These are phyloP conservation scores for Eospalax fontanierii DNA, from an alignment of 2,797 vertebrate genomes.

Conservation along the genomic window DNA sequence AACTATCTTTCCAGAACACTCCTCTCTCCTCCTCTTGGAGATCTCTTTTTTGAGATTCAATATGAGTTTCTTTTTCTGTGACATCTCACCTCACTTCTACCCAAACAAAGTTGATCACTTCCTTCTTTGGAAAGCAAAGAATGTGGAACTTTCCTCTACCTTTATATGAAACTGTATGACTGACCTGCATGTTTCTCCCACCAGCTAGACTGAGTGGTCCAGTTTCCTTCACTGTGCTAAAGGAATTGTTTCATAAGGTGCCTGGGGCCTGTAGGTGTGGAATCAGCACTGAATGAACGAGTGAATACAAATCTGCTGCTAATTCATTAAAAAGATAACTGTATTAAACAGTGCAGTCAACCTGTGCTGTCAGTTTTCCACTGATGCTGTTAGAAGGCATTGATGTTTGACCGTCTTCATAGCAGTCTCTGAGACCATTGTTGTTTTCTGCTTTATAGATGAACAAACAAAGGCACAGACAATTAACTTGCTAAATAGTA, in stretches of 20 bases:
- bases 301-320: not conserved
- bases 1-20: not conserved
- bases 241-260: not conserved
- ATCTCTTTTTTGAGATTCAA: not conserved
- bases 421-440: not conserved
- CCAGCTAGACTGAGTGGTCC: not conserved
- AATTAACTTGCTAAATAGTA: not conserved
- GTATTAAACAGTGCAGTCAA: too few species aligned
- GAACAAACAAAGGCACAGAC: not conserved
- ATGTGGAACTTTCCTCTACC: not conserved
- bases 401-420: not conserved
- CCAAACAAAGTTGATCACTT: not conserved
- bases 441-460: not conserved
- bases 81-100: not conserved
- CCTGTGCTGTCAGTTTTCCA: not conserved
- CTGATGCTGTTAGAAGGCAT: not conserved
- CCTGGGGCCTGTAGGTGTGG: not conserved
- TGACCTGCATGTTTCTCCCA: not conserved
- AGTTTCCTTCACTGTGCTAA: not conserved
- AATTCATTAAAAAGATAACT: not conserved
- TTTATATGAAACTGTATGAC: rapidly evolving
- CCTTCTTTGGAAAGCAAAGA: not conserved
- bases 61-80: not conserved
- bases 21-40: not conserved
- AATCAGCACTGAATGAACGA: not conserved